These are phyloP conservation scores for Melipona beecheii DNA, from an alignment of 2,888 invertebrate species.

Conservation along the genomic window DNA sequence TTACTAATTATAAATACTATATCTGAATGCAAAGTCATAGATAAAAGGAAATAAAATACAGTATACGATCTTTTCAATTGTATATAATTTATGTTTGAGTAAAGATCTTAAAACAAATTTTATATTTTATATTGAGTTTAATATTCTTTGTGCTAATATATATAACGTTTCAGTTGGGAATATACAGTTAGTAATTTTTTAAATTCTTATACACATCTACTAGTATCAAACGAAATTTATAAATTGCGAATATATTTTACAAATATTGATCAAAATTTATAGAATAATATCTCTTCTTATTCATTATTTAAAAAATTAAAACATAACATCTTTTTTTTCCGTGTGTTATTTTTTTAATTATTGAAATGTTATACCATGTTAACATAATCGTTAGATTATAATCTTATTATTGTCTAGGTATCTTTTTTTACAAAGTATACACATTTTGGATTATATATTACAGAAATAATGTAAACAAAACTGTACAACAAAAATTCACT, in stretches of 20 bases:
- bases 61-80: not conserved
- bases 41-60: not conserved
- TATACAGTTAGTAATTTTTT: not conserved
- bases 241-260: not conserved
- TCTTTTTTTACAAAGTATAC: not conserved
- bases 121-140: not conserved
- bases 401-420: not conserved
- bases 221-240: not conserved
- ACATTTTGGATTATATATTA: not conserved
- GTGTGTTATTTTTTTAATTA: not conserved
- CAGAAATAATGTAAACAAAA: not conserved
- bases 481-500: not conserved
- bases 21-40: no score
- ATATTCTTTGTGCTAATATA: not conserved
- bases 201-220: no score
- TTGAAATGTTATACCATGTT: not conserved
- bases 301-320: not conserved
- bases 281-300: not conserved
- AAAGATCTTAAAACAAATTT: no score
- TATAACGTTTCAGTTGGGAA: not conserved
- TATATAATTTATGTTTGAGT: not conserved
- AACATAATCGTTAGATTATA: not conserved
- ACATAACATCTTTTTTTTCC: not conserved
- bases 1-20: not conserved
- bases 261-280: not conserved